A percentile compares a stretch with the other conserved stretches of the same genome.
phyloP scores from a whole-genome alignment of 2,113 vertebrate genomes.

The Propithecus coquereli region DNA sequence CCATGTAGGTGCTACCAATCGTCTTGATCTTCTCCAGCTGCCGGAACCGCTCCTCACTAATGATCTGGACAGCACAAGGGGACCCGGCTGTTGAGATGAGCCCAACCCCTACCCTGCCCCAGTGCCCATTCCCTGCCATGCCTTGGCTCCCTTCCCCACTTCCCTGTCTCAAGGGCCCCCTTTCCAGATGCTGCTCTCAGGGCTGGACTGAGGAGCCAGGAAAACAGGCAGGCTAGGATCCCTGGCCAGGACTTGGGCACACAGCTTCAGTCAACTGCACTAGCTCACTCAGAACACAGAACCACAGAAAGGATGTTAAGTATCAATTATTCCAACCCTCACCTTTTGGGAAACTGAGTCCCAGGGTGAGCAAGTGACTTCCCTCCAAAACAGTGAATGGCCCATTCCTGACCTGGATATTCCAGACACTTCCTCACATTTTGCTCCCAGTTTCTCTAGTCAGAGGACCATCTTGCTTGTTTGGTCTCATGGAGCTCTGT shows the following conservation, averaged over 20 bases:
- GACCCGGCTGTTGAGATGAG: background rate
- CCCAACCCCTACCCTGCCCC: background rate
- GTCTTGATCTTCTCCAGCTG: conserved; percentile 99
- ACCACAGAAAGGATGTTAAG: background rate
- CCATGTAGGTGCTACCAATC: conserved; percentile 97
- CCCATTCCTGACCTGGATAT: background rate
- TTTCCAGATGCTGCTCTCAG: background rate
- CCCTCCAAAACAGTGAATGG: background rate
- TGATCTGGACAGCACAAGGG: conserved; percentile 83
- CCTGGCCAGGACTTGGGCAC: background rate
- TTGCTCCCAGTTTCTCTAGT: background rate
- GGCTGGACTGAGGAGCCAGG: background rate
- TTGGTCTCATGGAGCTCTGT: background rate
- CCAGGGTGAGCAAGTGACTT: background rate
- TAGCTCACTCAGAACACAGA: background rate
- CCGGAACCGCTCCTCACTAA: conserved; percentile 92
- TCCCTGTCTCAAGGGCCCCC: background rate
- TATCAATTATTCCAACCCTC: background rate
- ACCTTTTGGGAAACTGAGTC: background rate
- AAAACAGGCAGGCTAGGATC: background rate
- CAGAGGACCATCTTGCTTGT: background rate
- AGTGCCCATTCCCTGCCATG: background rate
- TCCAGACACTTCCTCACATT: background rate
- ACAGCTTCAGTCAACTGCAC: background rate
- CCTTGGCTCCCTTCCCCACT: background rate